phyloP scores from a whole-genome alignment of 2,113 vertebrate genomes.

The Eolophus roseicapilla region DNA sequence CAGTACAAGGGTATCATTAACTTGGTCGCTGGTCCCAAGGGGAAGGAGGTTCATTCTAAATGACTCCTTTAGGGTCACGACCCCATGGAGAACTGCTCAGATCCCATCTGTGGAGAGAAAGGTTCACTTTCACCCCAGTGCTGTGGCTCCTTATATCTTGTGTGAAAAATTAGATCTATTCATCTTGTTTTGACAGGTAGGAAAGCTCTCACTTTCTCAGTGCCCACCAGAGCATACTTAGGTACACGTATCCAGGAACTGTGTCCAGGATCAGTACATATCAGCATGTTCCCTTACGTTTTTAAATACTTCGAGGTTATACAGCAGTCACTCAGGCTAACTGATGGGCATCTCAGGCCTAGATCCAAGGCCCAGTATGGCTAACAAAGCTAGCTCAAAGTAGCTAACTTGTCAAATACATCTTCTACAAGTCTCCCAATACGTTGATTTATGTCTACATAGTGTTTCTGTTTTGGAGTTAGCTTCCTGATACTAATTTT shows the following conservation, averaged over 20 bases:
- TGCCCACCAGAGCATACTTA: background rate
- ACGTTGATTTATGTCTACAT: background rate
- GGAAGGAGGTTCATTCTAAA: background rate
- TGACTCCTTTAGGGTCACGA: background rate
- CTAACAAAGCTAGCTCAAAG: background rate
- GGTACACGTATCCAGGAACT: background rate
- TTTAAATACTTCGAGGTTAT: background rate
- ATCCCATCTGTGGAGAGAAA: background rate
- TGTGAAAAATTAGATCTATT: background rate
- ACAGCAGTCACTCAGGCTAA: background rate
- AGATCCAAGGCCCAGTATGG: background rate
- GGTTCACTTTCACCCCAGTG: background rate
- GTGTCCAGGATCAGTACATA: background rate
- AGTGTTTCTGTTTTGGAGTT: background rate
- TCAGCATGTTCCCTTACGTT: background rate
- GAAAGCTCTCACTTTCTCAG: background rate
- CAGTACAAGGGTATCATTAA: background rate
- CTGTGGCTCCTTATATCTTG: background rate
- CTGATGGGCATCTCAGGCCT: background rate
- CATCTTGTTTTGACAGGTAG: background rate
- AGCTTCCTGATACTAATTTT: background rate
- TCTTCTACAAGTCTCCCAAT: background rate
- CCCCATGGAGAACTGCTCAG: accelerated
- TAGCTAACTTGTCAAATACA: background rate
- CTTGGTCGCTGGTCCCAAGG: background rate